Percentiles rank a stretch among this genome's conserved stretches.
These are phyloP conservation scores for Diabrotica virgifera DNA, from an alignment of 1,140 invertebrate genomes.

Conservation along the genomic window DNA sequence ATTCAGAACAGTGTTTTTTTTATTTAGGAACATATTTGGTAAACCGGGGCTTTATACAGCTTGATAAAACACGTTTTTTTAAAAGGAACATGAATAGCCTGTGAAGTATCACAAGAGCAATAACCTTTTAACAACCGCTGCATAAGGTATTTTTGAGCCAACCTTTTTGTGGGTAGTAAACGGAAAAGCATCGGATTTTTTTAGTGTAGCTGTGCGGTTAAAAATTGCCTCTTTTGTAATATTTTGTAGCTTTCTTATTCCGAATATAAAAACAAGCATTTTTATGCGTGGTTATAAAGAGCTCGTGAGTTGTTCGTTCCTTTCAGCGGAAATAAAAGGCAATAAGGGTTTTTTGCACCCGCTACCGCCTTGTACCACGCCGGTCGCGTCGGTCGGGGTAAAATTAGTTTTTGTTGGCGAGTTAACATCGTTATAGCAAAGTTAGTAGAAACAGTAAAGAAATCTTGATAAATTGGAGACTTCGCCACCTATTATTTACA, in stretches of 20 bases:
- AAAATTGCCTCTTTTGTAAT: neutral
- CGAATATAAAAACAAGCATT: conserved; percentile 1
- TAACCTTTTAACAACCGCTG: no score
- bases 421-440: conserved; percentile 11
- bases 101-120: no score
- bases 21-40: no score
- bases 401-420: conserved; percentile 5
- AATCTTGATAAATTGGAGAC: conserved; percentile 10
- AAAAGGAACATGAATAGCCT: no score
- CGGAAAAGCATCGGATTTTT: neutral
- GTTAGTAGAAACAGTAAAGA: conserved; percentile 8
- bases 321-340: conserved; percentile 2
- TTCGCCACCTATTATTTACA: conserved; percentile 3
- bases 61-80: no score
- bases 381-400: neutral
- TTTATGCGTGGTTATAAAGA: neutral
- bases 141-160: no score
- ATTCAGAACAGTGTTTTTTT: no score
- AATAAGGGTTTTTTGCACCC: neutral
- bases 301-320: neutral
- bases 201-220: neutral
- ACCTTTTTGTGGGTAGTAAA: no score
- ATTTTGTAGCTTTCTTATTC: neutral
- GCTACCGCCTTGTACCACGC: neutral
- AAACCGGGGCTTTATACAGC: no score